Evolutionary conservation across 2,113 vertebrate species (phyloP).

Genomic region (Podarcis cretensis): DNA sequence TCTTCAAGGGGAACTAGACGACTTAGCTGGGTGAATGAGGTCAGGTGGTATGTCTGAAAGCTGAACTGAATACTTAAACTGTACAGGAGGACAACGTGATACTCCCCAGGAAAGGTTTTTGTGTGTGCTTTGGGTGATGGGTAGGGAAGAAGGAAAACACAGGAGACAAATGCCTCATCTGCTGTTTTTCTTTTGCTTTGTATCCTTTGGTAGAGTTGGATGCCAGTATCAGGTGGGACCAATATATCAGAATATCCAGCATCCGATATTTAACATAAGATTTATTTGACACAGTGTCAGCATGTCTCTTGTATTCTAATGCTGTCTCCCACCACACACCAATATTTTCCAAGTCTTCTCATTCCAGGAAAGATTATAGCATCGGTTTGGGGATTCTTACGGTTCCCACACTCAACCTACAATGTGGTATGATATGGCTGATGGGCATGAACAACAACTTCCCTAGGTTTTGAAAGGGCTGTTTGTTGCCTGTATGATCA

Average conservation of each 20-base stretch:
- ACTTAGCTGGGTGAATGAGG: neutral
- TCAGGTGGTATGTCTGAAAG: neutral
- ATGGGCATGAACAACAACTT: neutral
- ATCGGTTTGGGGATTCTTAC: conserved; percentile 6
- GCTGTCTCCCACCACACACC: neutral
- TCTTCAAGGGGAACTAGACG: neutral
- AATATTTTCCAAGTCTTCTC: neutral
- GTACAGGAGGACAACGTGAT: neutral
- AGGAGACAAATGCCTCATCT: neutral
- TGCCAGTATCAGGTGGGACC: neutral
- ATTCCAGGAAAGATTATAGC: conserved; percentile 23
- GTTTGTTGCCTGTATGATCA: neutral
- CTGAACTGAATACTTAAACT: neutral
- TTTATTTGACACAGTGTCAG: conserved; percentile 14
- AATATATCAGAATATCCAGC: conserved; percentile 28
- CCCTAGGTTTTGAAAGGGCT: neutral
- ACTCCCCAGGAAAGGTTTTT: neutral
- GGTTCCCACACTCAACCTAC: neutral
- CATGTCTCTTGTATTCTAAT: neutral
- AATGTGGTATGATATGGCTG: neutral
- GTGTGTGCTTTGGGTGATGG: neutral
- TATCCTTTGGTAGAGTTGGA: neutral
- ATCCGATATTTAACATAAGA: neutral
- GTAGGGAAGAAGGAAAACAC: neutral
- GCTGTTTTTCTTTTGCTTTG: neutral